Evolutionary conservation across 1,140 invertebrate species (phyloP), one percentile per base, ranked within the genome.

Genomic region (Hylaeus anthracinus): DNA sequence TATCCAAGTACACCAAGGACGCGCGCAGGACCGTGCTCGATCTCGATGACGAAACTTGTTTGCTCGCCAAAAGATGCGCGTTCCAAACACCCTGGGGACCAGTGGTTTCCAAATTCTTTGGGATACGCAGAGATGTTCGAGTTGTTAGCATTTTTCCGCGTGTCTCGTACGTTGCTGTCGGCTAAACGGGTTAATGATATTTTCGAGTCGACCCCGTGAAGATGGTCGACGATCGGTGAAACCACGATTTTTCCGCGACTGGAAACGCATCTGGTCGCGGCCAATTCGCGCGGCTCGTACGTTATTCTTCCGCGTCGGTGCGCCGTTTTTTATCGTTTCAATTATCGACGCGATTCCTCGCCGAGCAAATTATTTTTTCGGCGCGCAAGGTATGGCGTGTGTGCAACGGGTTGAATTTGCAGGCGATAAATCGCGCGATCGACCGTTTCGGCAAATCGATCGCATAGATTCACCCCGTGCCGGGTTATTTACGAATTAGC

Each of bases 401-500:
- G 45, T 5, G 45, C 45, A 48, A 48, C 45, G 39, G 9, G 45
- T 37, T n/a, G n/a, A 67, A 67, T 51, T 51, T 9, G 39, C 65
- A 14, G n/a, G 3, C 48, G 45, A 74, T 65, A 65, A 65, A 65
- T 65, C 56, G 26, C 14, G 5, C 45, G 14, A 72, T 72, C 70
- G 70, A 72, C 15, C 45, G 39, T 48, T n/a, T 3, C 43, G n/a
- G 8, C 8, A 39, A 41, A 60, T 61, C 63, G 51, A 55, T 58
- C 26, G 58, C 14, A 6, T 14, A 37, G 41, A 26, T 66, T 75
- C 45, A 66, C 12, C 43, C 26, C 61, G 12, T 64, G n/a, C 14
- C 41, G 39, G 5, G 43, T 76, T 76, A 58, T 71, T 55, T 63
- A 71, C 75, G 67, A 78, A 71, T 78, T 71, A 43, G 8, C 67